These are phyloP conservation scores for Calonectris borealis DNA, from an alignment of 2,113 vertebrate species.

Conservation along the genomic window DNA sequence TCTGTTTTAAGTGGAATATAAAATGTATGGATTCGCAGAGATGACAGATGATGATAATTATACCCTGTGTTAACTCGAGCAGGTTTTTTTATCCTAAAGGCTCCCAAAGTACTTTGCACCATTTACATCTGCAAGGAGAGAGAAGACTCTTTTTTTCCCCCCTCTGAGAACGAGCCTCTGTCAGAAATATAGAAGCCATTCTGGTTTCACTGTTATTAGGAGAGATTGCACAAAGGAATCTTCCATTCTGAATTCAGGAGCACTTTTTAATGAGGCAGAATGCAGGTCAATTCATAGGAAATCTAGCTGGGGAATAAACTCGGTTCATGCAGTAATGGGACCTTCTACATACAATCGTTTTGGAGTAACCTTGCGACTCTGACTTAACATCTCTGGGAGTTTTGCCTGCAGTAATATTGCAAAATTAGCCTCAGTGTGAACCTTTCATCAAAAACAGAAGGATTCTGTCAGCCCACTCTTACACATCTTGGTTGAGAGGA, in stretches of 20 bases:
- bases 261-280: not conserved
- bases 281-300: not conserved
- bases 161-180: not conserved
- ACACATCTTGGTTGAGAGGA: not conserved
- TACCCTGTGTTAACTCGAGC: conserved; percentile 19
- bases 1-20: conserved; percentile 41
- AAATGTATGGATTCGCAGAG: conserved; percentile 48
- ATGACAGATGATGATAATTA: conserved; percentile 61
- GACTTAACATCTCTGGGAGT: not conserved
- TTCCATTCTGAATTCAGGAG: not conserved
- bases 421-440: not conserved
- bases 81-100: not conserved
- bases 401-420: not conserved
- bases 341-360: not conserved
- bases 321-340: not conserved
- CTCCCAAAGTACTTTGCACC: conserved; percentile 15
- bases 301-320: not conserved
- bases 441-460: not conserved
- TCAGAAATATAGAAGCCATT: not conserved
- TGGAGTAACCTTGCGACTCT: not conserved
- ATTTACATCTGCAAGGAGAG: conserved; percentile 12
- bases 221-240: not conserved
- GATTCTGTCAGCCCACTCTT: not conserved
- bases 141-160: not conserved
- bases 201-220: not conserved